These are phyloP conservation scores for Alces alces DNA, from an alignment of 2,113 vertebrate genomes.

Conservation along the genomic window DNA sequence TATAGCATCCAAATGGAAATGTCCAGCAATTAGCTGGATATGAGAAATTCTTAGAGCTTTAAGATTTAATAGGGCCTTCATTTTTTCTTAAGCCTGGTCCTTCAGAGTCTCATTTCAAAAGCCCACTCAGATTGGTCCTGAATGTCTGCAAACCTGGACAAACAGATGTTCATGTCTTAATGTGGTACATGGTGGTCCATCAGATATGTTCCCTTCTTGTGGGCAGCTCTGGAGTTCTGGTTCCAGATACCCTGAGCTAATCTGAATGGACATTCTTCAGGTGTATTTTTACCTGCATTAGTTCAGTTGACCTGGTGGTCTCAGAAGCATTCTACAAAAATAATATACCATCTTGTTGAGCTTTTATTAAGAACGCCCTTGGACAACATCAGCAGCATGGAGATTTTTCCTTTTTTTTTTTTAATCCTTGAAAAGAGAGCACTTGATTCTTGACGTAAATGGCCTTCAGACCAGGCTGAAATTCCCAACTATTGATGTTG, in stretches of 20 bases:
- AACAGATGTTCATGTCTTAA: background rate
- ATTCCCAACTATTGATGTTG: background rate
- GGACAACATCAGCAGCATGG: background rate
- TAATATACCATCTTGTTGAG: background rate
- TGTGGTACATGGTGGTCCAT: background rate
- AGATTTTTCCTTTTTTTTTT: background rate
- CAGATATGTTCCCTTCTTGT: background rate
- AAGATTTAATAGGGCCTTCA: background rate
- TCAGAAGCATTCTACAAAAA: constrained; percentile 37
- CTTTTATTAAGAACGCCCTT: background rate
- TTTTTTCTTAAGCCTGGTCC: background rate
- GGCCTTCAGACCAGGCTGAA: background rate
- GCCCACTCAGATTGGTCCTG: background rate
- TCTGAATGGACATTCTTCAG: background rate
- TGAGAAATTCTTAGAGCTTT: constrained; percentile 2
- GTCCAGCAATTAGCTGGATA: background rate
- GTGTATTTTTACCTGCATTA: background rate
- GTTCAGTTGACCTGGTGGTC: background rate
- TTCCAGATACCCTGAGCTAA: background rate
- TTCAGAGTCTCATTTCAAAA: constrained; percentile 18
- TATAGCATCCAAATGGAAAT: background rate
- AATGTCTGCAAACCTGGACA: background rate
- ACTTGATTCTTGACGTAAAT: background rate
- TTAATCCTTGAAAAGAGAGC: background rate
- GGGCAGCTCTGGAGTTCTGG: background rate